These are phyloP conservation scores for Cinclus mexicanus DNA, from an alignment of 2,113 vertebrate genomes.

Conservation along the genomic window DNA sequence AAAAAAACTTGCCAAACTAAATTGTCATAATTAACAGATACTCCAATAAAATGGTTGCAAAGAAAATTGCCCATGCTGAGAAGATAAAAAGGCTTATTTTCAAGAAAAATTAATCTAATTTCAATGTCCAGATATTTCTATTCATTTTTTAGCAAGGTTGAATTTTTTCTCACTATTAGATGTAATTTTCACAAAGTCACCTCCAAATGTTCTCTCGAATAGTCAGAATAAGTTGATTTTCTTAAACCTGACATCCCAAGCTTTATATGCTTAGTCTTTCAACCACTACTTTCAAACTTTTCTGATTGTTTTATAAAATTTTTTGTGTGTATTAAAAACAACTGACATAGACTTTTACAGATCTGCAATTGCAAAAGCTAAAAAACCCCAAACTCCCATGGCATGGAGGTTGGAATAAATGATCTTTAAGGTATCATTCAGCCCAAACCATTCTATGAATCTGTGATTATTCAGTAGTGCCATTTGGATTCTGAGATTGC, in stretches of 20 bases:
- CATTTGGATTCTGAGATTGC: neutral
- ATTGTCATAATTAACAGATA: neutral
- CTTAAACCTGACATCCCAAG: neutral
- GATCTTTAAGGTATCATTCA: too few relatives aligned
- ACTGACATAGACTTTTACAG: neutral
- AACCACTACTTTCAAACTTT: neutral
- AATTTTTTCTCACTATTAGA: neutral
- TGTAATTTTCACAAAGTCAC: neutral
- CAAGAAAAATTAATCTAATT: neutral
- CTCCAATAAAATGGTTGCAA: neutral
- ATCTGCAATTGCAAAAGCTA: neutral
- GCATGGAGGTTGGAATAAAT: neutral
- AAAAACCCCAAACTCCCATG: fast-evolving
- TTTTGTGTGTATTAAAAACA: neutral
- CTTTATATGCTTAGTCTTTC: neutral
- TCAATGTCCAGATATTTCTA: neutral
- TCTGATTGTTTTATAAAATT: neutral
- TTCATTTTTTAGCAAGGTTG: neutral
- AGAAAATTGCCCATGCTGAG: neutral
- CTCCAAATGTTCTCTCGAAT: neutral
- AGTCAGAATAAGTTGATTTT: neutral
- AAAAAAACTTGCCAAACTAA: neutral
- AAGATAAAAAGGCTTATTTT: neutral
- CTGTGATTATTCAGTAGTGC: neutral
- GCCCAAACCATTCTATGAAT: neutral